Base-by-base conservation (phyloP, 2,113 vertebrate genomes). In the Cochlearius cochlearius region DNA sequence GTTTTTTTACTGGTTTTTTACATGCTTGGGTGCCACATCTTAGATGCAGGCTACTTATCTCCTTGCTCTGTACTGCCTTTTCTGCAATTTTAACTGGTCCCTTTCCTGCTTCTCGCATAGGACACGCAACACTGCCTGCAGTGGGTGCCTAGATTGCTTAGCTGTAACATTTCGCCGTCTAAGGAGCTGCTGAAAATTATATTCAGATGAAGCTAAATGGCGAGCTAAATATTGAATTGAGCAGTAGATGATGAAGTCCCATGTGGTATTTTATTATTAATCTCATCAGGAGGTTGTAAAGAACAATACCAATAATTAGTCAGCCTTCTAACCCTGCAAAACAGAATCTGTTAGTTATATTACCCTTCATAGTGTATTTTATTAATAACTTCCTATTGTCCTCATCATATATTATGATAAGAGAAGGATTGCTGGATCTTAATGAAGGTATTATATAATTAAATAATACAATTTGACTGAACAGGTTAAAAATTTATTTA, bases 251-350 rank as follows among this genome's bases (percentile, higher is more conserved):
- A 76, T 94, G 82, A 95, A 90, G 71, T 85, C 85, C 39, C 68
- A 76, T 84, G 69, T 93, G 55, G 39, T 92, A 90, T 93, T 97
- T 91, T 95, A 53, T 94, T 94, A 91, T 90, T 92, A 95, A 82
- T 96, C 88, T 85, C 43, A 94, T 88, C 93, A 88, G 49, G 72
- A 94, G 79, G 58, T 83, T 94, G 59, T 95, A 95, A 95, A 95
- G 73, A 94, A 93, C 75, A 95, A 96, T 94, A 49, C 15, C 21
- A 86, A 88, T 93, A 94, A 96, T 94, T 95, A 96, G 78, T 92
- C 72, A 90, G 78, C 32, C 75, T 96, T 93, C 78, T 86, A 92
- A 86, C 78, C 88, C 72, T 14, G 3, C 63, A 90, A 95, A 96
- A 64, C 32, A 88, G 69, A 81, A 66, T 52, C 53, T 95, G 55